Evolutionary conservation across 1,140 invertebrate species (phyloP), one percentile per base, ranked within the genome.

Genomic region (Zaprionus kolodkinae): DNA sequence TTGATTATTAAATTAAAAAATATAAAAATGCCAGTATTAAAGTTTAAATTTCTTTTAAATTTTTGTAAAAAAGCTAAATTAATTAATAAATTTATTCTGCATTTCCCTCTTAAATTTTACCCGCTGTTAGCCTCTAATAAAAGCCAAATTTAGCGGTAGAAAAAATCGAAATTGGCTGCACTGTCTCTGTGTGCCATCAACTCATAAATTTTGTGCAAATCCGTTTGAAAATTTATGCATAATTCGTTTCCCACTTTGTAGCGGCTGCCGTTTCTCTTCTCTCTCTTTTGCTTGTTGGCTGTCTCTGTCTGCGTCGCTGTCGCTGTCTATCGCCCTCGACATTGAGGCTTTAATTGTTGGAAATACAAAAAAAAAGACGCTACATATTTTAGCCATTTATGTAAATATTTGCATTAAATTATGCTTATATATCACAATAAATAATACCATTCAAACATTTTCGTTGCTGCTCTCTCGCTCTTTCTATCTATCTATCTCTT

Each of bases 311-410:
- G 57, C 52, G 33, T 35, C 48, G 50, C 17, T 33, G 17, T 36
- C 52, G 76, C 76, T 72, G 76, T 79, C n/a, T 54, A 33, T 55
- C 17, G 76, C 76, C 76, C 80, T 79, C 76, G 81, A 84, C 80
- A 84, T 85, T 85, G 78, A 59, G 27, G 82, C 78, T 74, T 78
- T 85, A 85, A 85, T 85, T 85, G 81, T 81, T 73, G 45, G 68
- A 55, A 15, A n/a, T 50, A 50, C 21, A 2, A 35, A 1, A n/a
- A n/a, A 54, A 38, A 55, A 56, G 62, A 74, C 38, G 40, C 43
- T 62, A 57, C 15, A 25, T 62, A 30, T 56, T 70, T 36, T 45
- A 9, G 73, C 68, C 68, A 62, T 72, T 72, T 76, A 48, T 71
- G 69, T 55, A 65, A 74, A 69, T 60, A 67, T 62, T 72, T 64